A percentile compares a stretch with the other conserved stretches of the same genome.
Evolutionary conservation across 2,888 invertebrate genomes (phyloP).

Genomic region (Brenthis hecate): DNA sequence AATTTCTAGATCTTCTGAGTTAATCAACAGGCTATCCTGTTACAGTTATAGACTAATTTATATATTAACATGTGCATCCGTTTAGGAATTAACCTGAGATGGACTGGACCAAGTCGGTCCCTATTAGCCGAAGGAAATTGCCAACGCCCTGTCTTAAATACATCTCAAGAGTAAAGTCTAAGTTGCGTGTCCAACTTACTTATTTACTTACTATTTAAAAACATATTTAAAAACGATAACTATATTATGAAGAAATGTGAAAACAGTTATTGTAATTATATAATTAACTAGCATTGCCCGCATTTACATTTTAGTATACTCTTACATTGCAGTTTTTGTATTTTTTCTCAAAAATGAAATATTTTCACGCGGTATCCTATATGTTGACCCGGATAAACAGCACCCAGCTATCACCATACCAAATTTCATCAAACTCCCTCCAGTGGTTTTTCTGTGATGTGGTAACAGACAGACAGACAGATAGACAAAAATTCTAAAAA

Average conservation of each 20-base stretch:
- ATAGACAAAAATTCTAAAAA: too few relatives aligned
- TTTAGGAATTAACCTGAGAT: conserved; percentile 64
- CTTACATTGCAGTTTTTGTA: too few relatives aligned
- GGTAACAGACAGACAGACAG: too few relatives aligned
- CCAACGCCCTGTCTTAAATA: conserved; percentile 72
- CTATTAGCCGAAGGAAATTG: conserved; percentile 79
- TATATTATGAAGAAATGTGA: not conserved
- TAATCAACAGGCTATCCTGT: conserved; percentile 23
- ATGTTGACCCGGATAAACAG: too few relatives aligned
- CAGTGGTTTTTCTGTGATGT: too few relatives aligned
- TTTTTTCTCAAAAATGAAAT: too few relatives aligned
- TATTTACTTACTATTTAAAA: conserved; percentile 15
- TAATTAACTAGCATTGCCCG: too few relatives aligned
- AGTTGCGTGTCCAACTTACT: conserved; percentile 40
- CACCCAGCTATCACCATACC: too few relatives aligned
- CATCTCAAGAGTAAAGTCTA: conserved; percentile 48
- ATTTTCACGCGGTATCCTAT: too few relatives aligned
- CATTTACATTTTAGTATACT: too few relatives aligned
- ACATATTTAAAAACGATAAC: not conserved
- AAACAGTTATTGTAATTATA: too few relatives aligned
- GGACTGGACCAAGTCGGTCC: conserved; percentile 58
- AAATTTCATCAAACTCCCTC: too few relatives aligned
- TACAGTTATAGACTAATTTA: conserved; percentile 35
- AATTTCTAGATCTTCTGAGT: conserved; percentile 21
- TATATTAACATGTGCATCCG: conserved; percentile 52